Percentiles rank a stretch among this genome's conserved stretches.
phyloP scores from a whole-genome alignment of 2,113 vertebrate species.

The Sakesphorus luctuosus region DNA sequence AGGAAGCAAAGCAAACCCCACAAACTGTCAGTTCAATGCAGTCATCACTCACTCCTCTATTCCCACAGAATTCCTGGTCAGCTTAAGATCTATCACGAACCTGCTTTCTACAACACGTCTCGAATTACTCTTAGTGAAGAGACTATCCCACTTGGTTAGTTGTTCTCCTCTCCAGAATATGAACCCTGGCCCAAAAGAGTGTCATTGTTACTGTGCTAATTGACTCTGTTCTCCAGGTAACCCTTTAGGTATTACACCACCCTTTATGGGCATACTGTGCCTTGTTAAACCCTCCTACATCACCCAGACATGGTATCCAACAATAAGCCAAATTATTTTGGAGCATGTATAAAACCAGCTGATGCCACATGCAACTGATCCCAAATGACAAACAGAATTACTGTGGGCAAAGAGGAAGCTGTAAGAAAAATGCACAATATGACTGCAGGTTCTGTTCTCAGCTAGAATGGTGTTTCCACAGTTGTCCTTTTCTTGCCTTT shows the following conservation, averaged over 20 bases:
- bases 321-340: not conserved
- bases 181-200: not conserved
- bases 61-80: not conserved
- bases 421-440: not conserved
- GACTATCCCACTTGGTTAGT: not conserved
- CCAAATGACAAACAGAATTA: not conserved
- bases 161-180: not conserved
- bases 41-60: not conserved
- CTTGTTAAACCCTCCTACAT: not conserved
- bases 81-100: not conserved
- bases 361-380: not conserved
- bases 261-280: not conserved
- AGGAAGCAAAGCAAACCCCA: not conserved
- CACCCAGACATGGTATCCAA: not conserved
- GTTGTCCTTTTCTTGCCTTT: not conserved
- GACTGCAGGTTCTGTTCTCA: not conserved
- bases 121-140: not conserved
- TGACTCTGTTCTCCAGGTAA: not conserved
- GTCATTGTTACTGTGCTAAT: not conserved
- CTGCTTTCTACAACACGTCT: not conserved
- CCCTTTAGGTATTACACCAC: not conserved
- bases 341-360: not conserved
- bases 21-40: not conserved
- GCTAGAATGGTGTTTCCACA: not conserved
- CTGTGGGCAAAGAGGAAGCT: not conserved